A percentile compares a stretch with the other conserved stretches of the same genome.
phyloP scores from a whole-genome alignment of 2,888 invertebrate genomes.

The Tenodera sinensis region DNA sequence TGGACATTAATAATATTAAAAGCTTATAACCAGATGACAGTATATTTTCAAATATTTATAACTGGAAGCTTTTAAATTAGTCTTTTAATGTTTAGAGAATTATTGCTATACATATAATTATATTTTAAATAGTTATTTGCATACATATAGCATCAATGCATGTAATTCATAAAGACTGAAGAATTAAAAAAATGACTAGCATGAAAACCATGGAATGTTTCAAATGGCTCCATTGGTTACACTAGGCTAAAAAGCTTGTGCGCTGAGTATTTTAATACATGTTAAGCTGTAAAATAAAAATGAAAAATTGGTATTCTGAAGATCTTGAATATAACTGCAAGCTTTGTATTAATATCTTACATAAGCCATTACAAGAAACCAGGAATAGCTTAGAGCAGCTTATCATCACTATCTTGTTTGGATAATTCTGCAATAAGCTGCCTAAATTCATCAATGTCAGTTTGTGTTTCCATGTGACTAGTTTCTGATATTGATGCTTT shows the following conservation, averaged over 20 bases:
- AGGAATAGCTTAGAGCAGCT: conserved; percentile 16
- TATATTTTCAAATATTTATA: not conserved
- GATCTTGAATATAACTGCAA: not conserved
- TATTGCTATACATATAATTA: not conserved
- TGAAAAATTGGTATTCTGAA: not conserved
- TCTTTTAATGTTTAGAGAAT: not conserved
- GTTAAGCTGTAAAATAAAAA: not conserved
- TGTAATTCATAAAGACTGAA: no score
- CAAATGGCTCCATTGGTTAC: not conserved
- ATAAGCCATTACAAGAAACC: not conserved
- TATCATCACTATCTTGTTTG: conserved; percentile 24
- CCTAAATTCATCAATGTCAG: conserved; percentile 26
- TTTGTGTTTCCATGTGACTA: conserved; percentile 31
- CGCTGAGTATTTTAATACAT: not conserved
- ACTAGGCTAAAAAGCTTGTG: no score
- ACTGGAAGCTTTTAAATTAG: not conserved
- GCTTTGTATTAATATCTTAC: not conserved
- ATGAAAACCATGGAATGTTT: not conserved
- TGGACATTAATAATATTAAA: not conserved
- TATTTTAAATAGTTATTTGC: not conserved
- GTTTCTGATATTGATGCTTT: conserved; percentile 18
- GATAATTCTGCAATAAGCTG: conserved; percentile 28
- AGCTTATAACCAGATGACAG: not conserved
- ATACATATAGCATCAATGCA: not conserved
- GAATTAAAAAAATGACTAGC: not conserved